phyloP scores from a whole-genome alignment of 1,140 invertebrate genomes.

The Cydia fagiglandana region DNA sequence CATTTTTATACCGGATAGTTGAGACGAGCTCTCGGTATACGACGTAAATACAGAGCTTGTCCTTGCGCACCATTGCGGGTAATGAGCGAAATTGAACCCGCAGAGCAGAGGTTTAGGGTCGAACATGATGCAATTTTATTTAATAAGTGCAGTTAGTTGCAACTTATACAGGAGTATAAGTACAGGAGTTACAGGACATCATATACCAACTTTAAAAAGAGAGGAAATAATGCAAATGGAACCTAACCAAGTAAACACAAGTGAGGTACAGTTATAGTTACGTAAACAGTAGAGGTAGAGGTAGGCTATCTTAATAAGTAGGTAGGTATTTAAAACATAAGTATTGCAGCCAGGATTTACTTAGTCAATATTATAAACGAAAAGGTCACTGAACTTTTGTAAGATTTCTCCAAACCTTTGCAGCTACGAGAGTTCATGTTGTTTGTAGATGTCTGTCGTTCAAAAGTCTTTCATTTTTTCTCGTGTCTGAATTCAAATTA shows the following conservation, averaged over 20 bases:
- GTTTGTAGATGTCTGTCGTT: background rate
- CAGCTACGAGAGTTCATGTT: background rate
- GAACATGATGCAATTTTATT: background rate
- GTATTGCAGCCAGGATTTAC: too few relatives aligned
- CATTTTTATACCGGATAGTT: background rate
- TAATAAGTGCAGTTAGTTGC: background rate
- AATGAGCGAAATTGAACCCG: slow-evolving; percentile 6
- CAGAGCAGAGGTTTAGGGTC: slow-evolving; percentile 4
- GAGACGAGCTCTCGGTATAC: background rate
- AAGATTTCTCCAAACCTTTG: background rate
- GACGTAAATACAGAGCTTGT: background rate
- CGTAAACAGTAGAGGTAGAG: too few relatives aligned
- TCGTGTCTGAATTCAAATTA: too few relatives aligned
- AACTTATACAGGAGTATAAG: too few relatives aligned
- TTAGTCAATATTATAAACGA: background rate
- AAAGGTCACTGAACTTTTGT: background rate
- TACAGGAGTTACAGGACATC: too few relatives aligned
- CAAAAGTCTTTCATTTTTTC: too few relatives aligned
- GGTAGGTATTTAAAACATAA: too few relatives aligned
- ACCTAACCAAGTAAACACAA: too few relatives aligned
- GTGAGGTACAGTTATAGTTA: too few relatives aligned
- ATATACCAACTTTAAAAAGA: too few relatives aligned
- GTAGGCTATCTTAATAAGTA: too few relatives aligned
- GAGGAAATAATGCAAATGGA: too few relatives aligned
- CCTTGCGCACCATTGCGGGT: slow-evolving; percentile 17